Evolutionary conservation across 2,888 invertebrate genomes (phyloP).

Genomic region (Entomobrya proxima): DNA sequence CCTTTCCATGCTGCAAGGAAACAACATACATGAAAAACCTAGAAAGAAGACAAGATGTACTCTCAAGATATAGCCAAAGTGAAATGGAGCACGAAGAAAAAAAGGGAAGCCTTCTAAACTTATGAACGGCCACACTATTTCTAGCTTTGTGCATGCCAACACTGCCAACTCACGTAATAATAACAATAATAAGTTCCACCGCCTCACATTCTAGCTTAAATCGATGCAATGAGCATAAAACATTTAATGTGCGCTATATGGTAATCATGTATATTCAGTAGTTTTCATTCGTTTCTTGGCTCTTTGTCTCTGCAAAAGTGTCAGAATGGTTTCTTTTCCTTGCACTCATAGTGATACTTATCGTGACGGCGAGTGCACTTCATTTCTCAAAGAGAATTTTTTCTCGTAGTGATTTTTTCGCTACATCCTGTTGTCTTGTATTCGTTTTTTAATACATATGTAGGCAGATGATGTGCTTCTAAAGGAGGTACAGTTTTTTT

Average conservation of each 20-base stretch:
- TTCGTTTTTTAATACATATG: background rate
- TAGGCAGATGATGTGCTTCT: conserved; percentile 12
- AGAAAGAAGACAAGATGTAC: background rate
- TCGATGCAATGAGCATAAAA: conserved; percentile 45
- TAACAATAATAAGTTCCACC: conserved; percentile 6
- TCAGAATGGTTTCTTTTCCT: background rate
- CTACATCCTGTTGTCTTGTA: conserved; percentile 24
- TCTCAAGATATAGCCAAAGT: conserved; percentile 27
- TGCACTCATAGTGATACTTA: background rate
- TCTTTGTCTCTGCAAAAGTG: background rate
- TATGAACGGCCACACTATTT: conserved; percentile 15
- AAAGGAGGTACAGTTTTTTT: conserved; percentile 12
- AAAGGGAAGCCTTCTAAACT: conserved; percentile 40
- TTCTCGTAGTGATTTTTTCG: background rate
- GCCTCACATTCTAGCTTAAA: background rate
- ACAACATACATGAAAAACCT: background rate
- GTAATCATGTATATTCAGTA: conserved; percentile 34
- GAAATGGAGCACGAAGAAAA: conserved; percentile 51
- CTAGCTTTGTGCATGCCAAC: conserved; percentile 29
- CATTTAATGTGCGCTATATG: conserved; percentile 3
- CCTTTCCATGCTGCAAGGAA: background rate
- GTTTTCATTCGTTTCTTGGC: conserved; percentile 29
- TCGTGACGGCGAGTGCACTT: background rate
- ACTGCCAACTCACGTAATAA: conserved; percentile 13
- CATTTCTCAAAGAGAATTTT: background rate